Evolutionary conservation across 2,888 invertebrate genomes (phyloP).

Genomic region (Hydraecia micacea): DNA sequence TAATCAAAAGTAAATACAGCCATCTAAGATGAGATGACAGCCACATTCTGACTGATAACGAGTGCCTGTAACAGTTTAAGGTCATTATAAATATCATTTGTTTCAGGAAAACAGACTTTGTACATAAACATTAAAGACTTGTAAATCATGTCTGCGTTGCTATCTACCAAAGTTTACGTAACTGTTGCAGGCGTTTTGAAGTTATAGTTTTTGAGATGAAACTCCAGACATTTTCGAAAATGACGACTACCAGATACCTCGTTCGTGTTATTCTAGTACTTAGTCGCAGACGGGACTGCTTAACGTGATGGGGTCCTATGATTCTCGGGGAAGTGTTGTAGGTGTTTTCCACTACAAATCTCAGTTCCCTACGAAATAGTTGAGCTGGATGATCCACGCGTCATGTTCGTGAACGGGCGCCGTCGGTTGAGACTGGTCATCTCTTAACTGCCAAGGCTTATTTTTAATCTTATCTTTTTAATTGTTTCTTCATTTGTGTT

Average conservation of each 20-base stretch:
- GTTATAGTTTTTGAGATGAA: background rate
- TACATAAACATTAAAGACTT: slow-evolving; percentile 48
- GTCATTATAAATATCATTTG: slow-evolving; percentile 38
- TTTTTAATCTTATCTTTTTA: too few relatives aligned
- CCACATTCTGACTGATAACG: slow-evolving; percentile 50
- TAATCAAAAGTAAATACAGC: slow-evolving; percentile 28
- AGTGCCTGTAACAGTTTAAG: slow-evolving; percentile 59
- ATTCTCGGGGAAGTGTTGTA: background rate
- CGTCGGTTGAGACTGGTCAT: too few relatives aligned
- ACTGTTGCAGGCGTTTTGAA: background rate
- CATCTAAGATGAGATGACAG: slow-evolving; percentile 41
- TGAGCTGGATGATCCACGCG: too few relatives aligned
- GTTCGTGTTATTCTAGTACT: background rate
- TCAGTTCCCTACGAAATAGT: too few relatives aligned
- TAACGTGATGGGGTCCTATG: background rate
- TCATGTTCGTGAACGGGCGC: too few relatives aligned
- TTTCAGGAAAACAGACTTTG: slow-evolving; percentile 34
- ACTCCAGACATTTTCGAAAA: background rate
- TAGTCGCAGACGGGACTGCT: background rate
- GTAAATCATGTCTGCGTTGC: slow-evolving; percentile 6
- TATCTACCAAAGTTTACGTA: slow-evolving; percentile 26
- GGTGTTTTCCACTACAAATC: background rate
- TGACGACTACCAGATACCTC: background rate
- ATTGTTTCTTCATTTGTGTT: too few relatives aligned
- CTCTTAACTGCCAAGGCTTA: too few relatives aligned